phyloP scores from a whole-genome alignment of 2,888 invertebrate genomes.

The Sturmia bella region DNA sequence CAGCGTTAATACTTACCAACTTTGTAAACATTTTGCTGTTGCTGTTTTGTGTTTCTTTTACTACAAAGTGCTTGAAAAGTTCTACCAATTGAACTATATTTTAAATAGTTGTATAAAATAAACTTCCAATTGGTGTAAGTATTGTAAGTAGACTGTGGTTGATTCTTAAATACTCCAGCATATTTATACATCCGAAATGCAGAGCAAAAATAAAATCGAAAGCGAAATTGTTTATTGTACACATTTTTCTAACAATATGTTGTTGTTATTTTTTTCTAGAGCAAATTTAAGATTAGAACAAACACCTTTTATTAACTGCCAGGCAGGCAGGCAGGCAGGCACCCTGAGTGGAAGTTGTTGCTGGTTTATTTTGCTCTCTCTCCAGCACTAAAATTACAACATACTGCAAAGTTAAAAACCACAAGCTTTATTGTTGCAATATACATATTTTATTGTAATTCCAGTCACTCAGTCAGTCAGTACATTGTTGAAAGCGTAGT shows the following conservation, averaged over 20 bases:
- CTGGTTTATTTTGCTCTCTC: constrained; percentile 26
- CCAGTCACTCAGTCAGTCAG: constrained; percentile 18
- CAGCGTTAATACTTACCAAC: constrained; percentile 78
- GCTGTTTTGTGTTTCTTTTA: constrained; percentile 20
- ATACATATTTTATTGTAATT: constrained; percentile 54
- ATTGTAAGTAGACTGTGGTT: constrained; percentile 78
- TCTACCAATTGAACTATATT: constrained; percentile 81
- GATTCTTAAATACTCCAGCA: constrained; percentile 68
- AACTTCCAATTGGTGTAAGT: constrained; percentile 82
- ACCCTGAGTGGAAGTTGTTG: constrained; percentile 34
- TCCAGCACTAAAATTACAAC: constrained; percentile 37
- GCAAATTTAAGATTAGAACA: constrained; percentile 67
- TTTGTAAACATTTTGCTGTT: constrained; percentile 80
- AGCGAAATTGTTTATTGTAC: constrained; percentile 56
- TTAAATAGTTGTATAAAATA: constrained; percentile 75
- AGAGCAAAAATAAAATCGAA: constrained; percentile 62
- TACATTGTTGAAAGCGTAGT: constrained; percentile 43
- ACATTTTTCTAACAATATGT: constrained; percentile 57
- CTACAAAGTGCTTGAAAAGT: constrained; percentile 47
- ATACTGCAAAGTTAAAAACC: constrained; percentile 49
- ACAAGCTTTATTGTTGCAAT: constrained; percentile 52
- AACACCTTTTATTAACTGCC: constrained; percentile 62
- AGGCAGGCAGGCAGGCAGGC: too few species aligned
- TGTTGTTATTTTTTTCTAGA: constrained; percentile 48
- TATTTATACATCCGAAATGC: constrained; percentile 78